Base-by-base conservation (phyloP, 1,140 invertebrate genomes). In the Archivesica marissinica region DNA sequence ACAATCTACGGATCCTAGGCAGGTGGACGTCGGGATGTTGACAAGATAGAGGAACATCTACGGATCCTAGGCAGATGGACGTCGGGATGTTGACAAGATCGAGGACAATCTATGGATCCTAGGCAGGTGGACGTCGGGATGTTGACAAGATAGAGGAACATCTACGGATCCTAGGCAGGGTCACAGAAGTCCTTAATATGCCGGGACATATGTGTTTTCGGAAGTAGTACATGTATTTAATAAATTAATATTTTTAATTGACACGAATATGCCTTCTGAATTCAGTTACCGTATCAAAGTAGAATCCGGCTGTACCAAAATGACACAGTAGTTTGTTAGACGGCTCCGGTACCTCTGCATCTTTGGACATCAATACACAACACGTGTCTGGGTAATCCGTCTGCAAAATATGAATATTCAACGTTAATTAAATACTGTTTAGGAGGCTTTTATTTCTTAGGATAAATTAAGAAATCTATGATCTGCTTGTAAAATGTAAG, bases 351-450 rank as follows among this genome's bases (percentile, higher is more conserved):
- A 44, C 68, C 2, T 15, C 41, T 11, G 68, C 68, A 11, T 82
- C 35, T n/a, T 74, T 82, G 39, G 41, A 35, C 15, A 74, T 30
- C n/a, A 82, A 30, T 23, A 47, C 61, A 38, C 80, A 82, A 30
- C 80, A 82, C 13, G 80, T 82, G 52, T 82, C 80, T 15, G 80
- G 80, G 44, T 74, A 79, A 61, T 79, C 76, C 0, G 76, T 79
- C 76, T 79, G 50, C 1, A 78, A 15, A 13, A 59, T 2, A 39
- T 23, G 20, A 56, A 56, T 20, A 56, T n/a, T n/a, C n/a, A n/a
- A n/a, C n/a, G n/a, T n/a, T n/a, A n/a, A n/a, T n/a, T n/a, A n/a
- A n/a, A n/a, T n/a, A n/a, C n/a, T n/a, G n/a, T n/a, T n/a, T n/a
- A n/a, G n/a, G n/a, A n/a, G n/a, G n/a, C n/a, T n/a, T n/a, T n/a